Evolutionary conservation across 2,113 vertebrate species (phyloP), one percentile per base, ranked within the genome.

Genomic region (Paracanthobrama guichenoti): DNA sequence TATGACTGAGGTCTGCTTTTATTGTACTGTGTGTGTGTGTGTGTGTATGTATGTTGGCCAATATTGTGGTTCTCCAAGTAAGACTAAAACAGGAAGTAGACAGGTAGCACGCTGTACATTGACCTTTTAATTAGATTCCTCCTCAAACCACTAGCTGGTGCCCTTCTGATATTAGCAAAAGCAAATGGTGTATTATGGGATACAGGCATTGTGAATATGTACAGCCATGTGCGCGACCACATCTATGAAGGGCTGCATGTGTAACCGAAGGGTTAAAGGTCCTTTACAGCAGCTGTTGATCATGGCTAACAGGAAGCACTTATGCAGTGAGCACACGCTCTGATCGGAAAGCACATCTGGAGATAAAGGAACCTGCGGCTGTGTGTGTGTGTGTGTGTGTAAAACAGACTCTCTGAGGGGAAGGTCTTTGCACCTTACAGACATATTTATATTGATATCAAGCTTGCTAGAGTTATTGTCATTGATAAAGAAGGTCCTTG

Each of bases 391-490:
- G 46, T 50, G 88, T 88, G 89, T 91, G 90, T 94, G 91, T 94
- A 87, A 39, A 39, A 91, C 89, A 87, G 90, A 90, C 88, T 73
- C 92, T 92, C 90, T 93, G 89, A 90, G 90, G 93, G 93, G 89
- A 91, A 93, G 78, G 90, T 92, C 88, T 93, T 93, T 93, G 95
- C 94, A 95, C 94, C 94, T 94, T 95, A 90, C n/a, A 82, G 92
- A 91, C 78, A 88, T 94, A 95, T 95, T 96, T 95, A 95, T 95
- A 92, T 90, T 92, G 90, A 92, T 92, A 92, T 94, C 89, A 91
- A 91, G 94, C 92, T 92, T 90, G 93, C 93, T 94, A 91, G 92
- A 93, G 89, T 93, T 91, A 87, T 88, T 91, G 89, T 93, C 87
- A 87, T 90, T 86, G 90, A 90, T 88, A 85, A 84, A 88, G 76